A percentile compares a stretch with the other conserved stretches of the same genome.
These are phyloP conservation scores for Ataeniobius toweri DNA, from an alignment of 2,797 vertebrate genomes.

Conservation along the genomic window DNA sequence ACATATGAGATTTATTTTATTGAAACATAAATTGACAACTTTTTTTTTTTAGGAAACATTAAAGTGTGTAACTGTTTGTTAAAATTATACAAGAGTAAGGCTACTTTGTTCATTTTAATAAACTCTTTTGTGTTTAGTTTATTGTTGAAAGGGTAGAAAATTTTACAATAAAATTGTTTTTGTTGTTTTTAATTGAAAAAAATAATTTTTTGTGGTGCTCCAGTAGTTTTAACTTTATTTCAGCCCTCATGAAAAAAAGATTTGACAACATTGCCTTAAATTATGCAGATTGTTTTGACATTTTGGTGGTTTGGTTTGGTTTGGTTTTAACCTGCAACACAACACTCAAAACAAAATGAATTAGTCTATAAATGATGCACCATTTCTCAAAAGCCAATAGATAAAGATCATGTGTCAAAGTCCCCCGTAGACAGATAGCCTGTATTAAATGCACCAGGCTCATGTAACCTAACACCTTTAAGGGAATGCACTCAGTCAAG, in stretches of 20 bases:
- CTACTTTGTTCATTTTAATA: not conserved
- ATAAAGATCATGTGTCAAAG: slow-evolving; percentile 69
- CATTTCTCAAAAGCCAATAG: slow-evolving; percentile 55
- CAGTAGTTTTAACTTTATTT: not conserved
- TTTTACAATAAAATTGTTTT: not conserved
- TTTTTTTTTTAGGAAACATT: not conserved
- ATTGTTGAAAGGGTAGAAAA: not conserved
- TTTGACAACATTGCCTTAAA: not conserved
- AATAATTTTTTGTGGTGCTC: not conserved
- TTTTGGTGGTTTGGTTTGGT: not conserved
- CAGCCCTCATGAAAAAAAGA: not conserved
- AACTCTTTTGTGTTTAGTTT: not conserved
- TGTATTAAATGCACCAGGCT: slow-evolving; percentile 75
- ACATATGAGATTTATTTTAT: slow-evolving; percentile 40
- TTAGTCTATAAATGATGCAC: slow-evolving; percentile 65
- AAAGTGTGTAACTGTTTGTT: not conserved
- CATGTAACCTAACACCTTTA: slow-evolving; percentile 80
- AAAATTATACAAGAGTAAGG: not conserved
- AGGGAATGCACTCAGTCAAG: slow-evolving; percentile 84
- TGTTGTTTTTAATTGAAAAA: not conserved
- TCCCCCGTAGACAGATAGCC: slow-evolving; percentile 69
- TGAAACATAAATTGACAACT: slow-evolving; percentile 47
- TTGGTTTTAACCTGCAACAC: not conserved
- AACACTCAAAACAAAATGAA: slow-evolving; percentile 37
- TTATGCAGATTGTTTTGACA: not conserved